Percentiles rank a stretch among this genome's conserved stretches.
Evolutionary conservation across 1,140 invertebrate genomes (phyloP).

Genomic region (Papilio aristodemus): DNA sequence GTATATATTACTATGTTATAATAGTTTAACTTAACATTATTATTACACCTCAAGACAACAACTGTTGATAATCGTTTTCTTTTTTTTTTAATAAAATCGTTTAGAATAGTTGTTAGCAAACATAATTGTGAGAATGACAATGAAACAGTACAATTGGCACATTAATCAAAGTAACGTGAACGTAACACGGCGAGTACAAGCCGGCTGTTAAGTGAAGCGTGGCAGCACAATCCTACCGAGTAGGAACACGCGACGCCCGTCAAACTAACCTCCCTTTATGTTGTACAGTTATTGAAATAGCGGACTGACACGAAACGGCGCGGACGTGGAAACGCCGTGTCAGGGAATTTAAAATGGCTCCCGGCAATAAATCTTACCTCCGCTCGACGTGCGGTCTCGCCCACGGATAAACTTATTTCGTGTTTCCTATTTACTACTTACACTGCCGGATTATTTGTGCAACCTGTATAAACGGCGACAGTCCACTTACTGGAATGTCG

Average conservation of each 20-base stretch:
- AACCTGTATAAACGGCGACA: background rate
- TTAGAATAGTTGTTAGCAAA: background rate
- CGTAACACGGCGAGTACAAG: background rate
- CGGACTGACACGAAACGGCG: constrained; percentile 1
- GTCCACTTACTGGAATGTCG: background rate
- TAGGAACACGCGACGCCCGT: constrained; percentile 7
- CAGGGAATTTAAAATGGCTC: constrained; percentile 19
- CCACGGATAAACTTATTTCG: constrained; percentile 22
- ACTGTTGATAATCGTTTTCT: no score
- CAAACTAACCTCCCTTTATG: background rate
- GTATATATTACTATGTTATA: no score
- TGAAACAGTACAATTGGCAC: background rate
- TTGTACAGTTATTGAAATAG: constrained; percentile 24
- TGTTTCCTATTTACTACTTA: constrained; percentile 8
- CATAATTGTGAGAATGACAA: background rate
- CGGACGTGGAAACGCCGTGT: constrained; percentile 1
- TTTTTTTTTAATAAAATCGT: no score
- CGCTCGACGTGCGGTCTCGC: background rate
- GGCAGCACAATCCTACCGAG: background rate
- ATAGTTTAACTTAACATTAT: no score
- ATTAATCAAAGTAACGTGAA: constrained; percentile 9
- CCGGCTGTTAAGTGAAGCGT: constrained; percentile 1
- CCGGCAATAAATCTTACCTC: constrained; percentile 16
- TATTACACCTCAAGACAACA: no score
- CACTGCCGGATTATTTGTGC: constrained; percentile 11